Base-by-base conservation (phyloP, 2,113 vertebrate species). In the Campylorhamphus procurvoides region DNA sequence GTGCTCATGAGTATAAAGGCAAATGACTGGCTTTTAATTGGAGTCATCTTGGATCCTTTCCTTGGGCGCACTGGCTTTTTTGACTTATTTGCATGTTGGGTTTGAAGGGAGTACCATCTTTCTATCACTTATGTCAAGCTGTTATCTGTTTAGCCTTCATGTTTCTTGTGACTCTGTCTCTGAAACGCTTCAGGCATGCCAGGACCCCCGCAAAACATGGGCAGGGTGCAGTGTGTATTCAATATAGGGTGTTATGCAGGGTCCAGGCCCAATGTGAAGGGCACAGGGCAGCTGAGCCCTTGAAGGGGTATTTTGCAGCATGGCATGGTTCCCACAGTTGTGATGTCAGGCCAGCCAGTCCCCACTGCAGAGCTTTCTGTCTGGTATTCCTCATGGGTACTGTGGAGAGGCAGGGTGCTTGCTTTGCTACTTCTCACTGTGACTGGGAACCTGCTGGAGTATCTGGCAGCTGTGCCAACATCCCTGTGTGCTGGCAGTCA, bases 81-180 rank as follows among this genome's bases (percentile, higher is more conserved):
- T 60, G 78, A 72, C 53, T 84, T 84, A 82, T 76, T 97, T 94
- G 53, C 74, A 76, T 64, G 50, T n/a, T 72, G 35, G 16, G 9
- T 67, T 78, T 79, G 69, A 77, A 83, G 27, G 27, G 33, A n/a
- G 4, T 71, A 53, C 37, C 0, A 1, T 50, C 55, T 74, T 86
- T 35, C 33, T 56, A 33, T 76, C 19, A 2, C 71, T 84, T 73
- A 44, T 58, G 40, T 46, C 39, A 66, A 27, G 23, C 14, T 94
- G 60, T 67, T 79, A 37, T 5, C 46, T 93, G 47, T 59, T 77
- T 75, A 73, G 50, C 37, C 33, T 75, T 69, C 24, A 5, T 3
- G 15, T 63, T 69, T 17, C 33, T 81, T 1, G 0, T 55, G 75
- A 19, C 47, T 77, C 46, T 76, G 69, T 53, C 31, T 77, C 33